phyloP scores from a whole-genome alignment of 2,797 vertebrate genomes.

The Manis crassicaudata region DNA sequence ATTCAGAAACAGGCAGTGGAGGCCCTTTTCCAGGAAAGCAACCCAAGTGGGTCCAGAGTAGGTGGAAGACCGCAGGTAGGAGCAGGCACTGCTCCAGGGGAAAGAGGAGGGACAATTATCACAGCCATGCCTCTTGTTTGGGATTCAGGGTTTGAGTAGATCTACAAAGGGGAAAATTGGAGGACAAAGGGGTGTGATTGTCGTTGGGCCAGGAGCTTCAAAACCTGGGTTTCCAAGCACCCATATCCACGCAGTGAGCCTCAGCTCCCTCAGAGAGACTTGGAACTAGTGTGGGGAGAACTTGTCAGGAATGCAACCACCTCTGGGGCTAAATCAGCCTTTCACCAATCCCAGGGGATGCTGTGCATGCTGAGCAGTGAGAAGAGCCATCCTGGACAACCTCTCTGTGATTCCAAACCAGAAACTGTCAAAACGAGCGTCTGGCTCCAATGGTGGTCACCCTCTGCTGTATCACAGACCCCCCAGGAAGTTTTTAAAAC shows the following conservation, averaged over 20 bases:
- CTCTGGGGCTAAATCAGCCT: neutral
- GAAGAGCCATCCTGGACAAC: too few relatives aligned
- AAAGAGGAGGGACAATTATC: neutral
- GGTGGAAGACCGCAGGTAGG: neutral
- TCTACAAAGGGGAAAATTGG: neutral
- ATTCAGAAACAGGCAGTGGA: neutral
- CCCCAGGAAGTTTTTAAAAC: neutral
- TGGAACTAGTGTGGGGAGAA: rapidly evolving
- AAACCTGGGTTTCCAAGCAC: neutral
- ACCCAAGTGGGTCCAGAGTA: neutral
- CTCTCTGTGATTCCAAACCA: neutral
- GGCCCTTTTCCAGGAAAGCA: neutral
- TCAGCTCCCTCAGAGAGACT: neutral
- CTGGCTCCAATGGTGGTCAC: neutral
- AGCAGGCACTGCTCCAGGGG: neutral
- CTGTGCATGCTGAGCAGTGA: neutral
- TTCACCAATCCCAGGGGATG: neutral
- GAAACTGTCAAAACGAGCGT: neutral
- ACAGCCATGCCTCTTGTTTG: neutral
- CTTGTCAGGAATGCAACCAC: neutral
- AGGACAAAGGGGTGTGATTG: neutral
- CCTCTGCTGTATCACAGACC: neutral
- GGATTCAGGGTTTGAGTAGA: neutral
- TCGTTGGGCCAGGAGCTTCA: neutral
- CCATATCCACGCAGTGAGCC: neutral